Evolutionary conservation across 2,888 invertebrate genomes (phyloP), one percentile per base, ranked within the genome.

Genomic region (Cosmopolites sordidus): DNA sequence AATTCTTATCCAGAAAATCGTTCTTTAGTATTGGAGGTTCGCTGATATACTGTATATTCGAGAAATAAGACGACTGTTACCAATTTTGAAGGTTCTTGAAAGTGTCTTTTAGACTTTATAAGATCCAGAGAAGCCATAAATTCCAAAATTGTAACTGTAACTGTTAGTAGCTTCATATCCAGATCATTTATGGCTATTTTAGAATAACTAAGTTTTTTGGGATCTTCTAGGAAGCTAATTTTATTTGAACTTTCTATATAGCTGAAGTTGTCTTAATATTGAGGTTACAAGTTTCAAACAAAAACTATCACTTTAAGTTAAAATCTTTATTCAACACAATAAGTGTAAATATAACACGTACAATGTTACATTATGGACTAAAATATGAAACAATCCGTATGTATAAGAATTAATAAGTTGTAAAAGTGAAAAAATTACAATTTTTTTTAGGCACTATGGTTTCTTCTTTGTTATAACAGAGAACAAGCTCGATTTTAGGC

Each of bases 1-100:
- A 82, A 62, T 80, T 82, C 61, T 83, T 83, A 58, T 84, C 84
- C 59, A 84, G 62, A 12, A 75, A 76, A 39, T 84, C 82, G 49
- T 81, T 80, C 56, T 65, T 67, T n/a, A 73, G 58, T n/a, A 66
- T 58, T 0, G 73, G 69, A 11, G 73, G 69, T 49, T 73, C 69
- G 51, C 66, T 70, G 16, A 71, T 59, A 29, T 66, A 65, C 51
- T 74, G 73, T 9, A 71, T 66, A 52, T 70, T 71, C 1, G 69
- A 64, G 5, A 69, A 68, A 54, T 60, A 71, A 8, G 69, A 67
- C 1, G 66, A 65, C 43, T 67, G 67, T 43, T 64, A 69, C 29
- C 22, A 48, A 71, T 72, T 56, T 67, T 69, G 22, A 66, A 68
- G 2, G 59, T 54, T 22, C n/a, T 67, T 64, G 42, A 68, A 67